Percentiles rank a stretch among this genome's conserved stretches.
Conservation (phyloP, 2,888 invertebrate species). For the Tinea trinotella region DNA sequence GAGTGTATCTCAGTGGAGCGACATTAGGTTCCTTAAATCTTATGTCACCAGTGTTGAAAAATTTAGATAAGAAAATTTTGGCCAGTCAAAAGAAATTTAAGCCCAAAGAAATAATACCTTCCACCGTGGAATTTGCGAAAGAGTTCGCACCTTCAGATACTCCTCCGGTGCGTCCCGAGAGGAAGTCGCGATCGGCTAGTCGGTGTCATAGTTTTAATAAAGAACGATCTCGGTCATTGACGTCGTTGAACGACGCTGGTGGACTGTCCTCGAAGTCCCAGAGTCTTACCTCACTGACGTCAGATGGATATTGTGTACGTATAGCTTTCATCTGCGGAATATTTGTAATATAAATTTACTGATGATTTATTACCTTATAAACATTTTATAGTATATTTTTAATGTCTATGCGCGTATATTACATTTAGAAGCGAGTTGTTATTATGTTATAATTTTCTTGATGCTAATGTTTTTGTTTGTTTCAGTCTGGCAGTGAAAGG, state of each 20-base stretch:
- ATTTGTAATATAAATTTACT: neutral
- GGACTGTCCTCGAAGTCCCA: conserved; percentile 68
- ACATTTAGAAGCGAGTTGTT: neutral
- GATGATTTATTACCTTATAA: neutral
- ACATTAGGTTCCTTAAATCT: conserved; percentile 72
- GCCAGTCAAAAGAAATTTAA: conserved; percentile 67
- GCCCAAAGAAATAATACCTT: conserved; percentile 51
- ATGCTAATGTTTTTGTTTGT: neutral
- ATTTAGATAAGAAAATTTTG: conserved; percentile 59
- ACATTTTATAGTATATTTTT: neutral
- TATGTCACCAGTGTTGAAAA: conserved; percentile 67
- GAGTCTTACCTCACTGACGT: conserved; percentile 79
- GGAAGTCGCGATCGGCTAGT: conserved; percentile 39
- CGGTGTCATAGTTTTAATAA: conserved; percentile 43
- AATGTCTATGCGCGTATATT: neutral
- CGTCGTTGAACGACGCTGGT: conserved; percentile 42
- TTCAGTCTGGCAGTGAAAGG: conserved; percentile 86
- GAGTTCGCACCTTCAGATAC: conserved; percentile 23
- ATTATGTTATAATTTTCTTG: neutral
- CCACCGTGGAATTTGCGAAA: conserved; percentile 32
- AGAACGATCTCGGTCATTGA: conserved; percentile 58
- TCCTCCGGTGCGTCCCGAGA: conserved; percentile 52
- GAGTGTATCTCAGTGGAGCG: conserved; percentile 75
- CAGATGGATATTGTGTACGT: conserved; percentile 90
- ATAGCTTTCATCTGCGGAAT: neutral